These are phyloP conservation scores for Hiodon tergisus DNA, from an alignment of 2,113 vertebrate genomes.

Conservation along the genomic window DNA sequence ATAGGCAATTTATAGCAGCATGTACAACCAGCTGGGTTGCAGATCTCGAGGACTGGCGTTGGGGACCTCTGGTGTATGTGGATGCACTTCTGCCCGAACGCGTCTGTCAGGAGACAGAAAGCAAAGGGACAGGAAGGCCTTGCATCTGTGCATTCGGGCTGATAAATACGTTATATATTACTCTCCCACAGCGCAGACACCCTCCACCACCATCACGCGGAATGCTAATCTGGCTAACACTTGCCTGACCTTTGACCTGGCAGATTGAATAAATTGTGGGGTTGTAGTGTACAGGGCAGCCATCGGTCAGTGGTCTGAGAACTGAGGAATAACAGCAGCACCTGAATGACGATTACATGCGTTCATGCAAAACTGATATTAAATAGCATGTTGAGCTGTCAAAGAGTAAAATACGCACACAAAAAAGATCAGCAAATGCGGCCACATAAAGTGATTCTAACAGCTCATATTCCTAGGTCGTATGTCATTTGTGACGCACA, in stretches of 20 bases:
- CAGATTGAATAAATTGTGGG: not conserved
- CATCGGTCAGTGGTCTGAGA: not conserved
- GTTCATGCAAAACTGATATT: not conserved
- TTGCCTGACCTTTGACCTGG: conserved; percentile 10
- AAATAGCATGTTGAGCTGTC: not conserved
- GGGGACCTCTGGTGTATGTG: too few relatives aligned
- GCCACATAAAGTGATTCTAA: too few relatives aligned
- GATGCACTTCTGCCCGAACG: too few relatives aligned
- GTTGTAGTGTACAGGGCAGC: not conserved
- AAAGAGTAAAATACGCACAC: not conserved
- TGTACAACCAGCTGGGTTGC: too few relatives aligned
- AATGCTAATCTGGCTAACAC: conserved; percentile 17
- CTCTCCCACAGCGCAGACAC: not conserved
- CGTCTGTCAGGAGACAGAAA: too few relatives aligned
- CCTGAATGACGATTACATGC: not conserved
- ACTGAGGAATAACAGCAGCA: not conserved
- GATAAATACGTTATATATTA: too few relatives aligned
- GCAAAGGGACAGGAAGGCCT: not conserved
- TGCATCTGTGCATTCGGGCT: not conserved
- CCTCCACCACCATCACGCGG: not conserved
- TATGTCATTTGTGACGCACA: not conserved
- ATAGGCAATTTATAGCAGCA: too few relatives aligned
- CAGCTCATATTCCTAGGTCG: too few relatives aligned
- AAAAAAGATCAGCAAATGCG: too few relatives aligned
- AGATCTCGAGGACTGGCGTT: too few relatives aligned